Percentiles rank a stretch among this genome's conserved stretches.
Evolutionary conservation across 2,113 vertebrate genomes (phyloP).

Genomic region (Bujurquina vittata): DNA sequence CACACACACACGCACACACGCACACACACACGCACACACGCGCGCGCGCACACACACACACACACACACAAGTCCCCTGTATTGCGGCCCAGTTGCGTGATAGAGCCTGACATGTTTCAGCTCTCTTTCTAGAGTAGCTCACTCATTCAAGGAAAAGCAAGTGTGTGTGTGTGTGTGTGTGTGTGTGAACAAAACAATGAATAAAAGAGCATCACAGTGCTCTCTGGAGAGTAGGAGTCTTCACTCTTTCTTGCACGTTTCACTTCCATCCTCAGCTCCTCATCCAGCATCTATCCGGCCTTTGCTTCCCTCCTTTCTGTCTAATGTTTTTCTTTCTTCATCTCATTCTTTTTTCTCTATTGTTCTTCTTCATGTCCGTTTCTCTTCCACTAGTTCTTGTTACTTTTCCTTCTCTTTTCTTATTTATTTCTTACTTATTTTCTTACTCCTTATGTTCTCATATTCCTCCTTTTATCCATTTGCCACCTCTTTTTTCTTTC

Average conservation of each 20-base stretch:
- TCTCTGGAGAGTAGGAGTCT: background rate
- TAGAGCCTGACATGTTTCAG: slow-evolving; percentile 48
- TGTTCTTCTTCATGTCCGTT: too few relatives aligned
- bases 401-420: too few relatives aligned
- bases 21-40: background rate
- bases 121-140: slow-evolving; percentile 44
- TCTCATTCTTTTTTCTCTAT: background rate
- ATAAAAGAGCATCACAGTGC: slow-evolving; percentile 16
- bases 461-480: too few relatives aligned
- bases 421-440: too few relatives aligned
- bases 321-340: background rate
- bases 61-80: background rate
- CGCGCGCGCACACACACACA: too few relatives aligned
- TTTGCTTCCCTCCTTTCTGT: background rate
- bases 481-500: too few relatives aligned
- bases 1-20: too few relatives aligned
- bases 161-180: slow-evolving; percentile 16
- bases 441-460: too few relatives aligned
- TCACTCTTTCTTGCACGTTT: background rate
- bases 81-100: slow-evolving; percentile 55
- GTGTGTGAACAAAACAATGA: background rate
- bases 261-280: background rate
- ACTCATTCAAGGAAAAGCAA: slow-evolving; percentile 30
- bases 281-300: background rate
- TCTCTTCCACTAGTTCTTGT: too few relatives aligned